Evolutionary conservation across 2,888 invertebrate genomes (phyloP), one percentile per base, ranked within the genome.

Genomic region (Lochmaea capreae): DNA sequence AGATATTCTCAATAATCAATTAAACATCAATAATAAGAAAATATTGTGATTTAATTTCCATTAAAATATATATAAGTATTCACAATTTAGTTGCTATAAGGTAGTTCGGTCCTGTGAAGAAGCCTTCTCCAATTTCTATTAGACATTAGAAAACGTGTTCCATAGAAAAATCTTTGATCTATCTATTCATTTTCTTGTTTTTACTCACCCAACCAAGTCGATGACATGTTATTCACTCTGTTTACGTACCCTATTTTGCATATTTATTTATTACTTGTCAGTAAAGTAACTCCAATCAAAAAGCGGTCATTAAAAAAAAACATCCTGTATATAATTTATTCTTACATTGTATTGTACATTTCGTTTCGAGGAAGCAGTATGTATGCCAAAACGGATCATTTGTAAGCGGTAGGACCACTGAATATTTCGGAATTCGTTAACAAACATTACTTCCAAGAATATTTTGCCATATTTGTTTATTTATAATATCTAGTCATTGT

Each of bases 101-200:
- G 12, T 49, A 76, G 76, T 77, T 67, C 77, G 74, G 74, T 43
- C 76, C 72, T 77, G n/a, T n/a, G 77, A 74, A 75, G 78, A 78
- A 72, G 75, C 79, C 72, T 79, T 78, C 76, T 76, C 76, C 76
- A 79, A 80, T 81, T 81, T 80, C 80, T 81, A 80, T 79, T 79
- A 76, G 75, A 76, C 78, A 78, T 79, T 81, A 80, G 80, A 79
- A 81, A 77, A 77, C 77, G 71, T 77, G 77, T 77, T 76, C 71
- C 72, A 70, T 73, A 74, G 74, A 76, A 77, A 76, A 77, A 77
- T 74, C 16, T 54, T 67, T 68, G 67, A 67, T 74, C 65, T 71
- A 74, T 74, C 74, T 74, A 68, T 70, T 61, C 65, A 74, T 67
- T 74, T 74, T 71, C 74, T 71, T 68, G 71, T 67, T 67, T 72